These are phyloP conservation scores for Cassiopea xamachana DNA, from an alignment of 30 jellyfish, hydroid and myxozoan species.

Conservation along the genomic window DNA sequence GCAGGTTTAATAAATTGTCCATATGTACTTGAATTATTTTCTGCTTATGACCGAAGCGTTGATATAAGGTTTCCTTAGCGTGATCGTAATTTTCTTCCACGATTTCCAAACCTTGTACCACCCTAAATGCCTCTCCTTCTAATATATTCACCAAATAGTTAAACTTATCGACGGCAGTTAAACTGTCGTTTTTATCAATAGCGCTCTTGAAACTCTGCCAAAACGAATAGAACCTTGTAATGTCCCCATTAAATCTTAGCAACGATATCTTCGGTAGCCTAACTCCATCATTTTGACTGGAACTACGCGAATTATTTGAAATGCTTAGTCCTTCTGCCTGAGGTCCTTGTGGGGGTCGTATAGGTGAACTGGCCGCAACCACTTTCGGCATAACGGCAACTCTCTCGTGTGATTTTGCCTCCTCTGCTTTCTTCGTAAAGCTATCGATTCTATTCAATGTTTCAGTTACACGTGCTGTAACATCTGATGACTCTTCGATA, in stretches of 20 bases:
- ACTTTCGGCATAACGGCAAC: neutral
- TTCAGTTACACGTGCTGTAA: neutral
- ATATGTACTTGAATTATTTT: constrained; percentile 35
- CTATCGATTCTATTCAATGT: neutral
- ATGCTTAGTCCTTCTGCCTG: neutral
- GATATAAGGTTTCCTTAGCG: constrained; percentile 42
- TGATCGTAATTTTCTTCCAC: constrained; percentile 43
- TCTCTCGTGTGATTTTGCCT: neutral
- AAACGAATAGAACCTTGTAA: constrained; percentile 40
- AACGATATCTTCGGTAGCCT: constrained; percentile 43
- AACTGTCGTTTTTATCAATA: constrained; percentile 6
- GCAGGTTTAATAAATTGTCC: neutral
- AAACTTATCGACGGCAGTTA: constrained; percentile 37
- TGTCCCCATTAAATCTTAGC: constrained; percentile 56
- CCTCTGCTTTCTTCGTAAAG: constrained; percentile 3
- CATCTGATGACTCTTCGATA: constrained; percentile 1
- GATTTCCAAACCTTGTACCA: constrained; percentile 42
- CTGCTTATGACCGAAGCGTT: constrained; percentile 47
- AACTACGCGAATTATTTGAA: neutral
- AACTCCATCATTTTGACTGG: neutral
- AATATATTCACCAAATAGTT: constrained; percentile 39
- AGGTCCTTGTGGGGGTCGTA: neutral
- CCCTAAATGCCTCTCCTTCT: constrained; percentile 52
- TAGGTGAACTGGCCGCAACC: neutral
- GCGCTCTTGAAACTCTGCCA: constrained; percentile 11